Evolutionary conservation across 2,888 invertebrate species (phyloP).

Genomic region (Tiliacea aurago): DNA sequence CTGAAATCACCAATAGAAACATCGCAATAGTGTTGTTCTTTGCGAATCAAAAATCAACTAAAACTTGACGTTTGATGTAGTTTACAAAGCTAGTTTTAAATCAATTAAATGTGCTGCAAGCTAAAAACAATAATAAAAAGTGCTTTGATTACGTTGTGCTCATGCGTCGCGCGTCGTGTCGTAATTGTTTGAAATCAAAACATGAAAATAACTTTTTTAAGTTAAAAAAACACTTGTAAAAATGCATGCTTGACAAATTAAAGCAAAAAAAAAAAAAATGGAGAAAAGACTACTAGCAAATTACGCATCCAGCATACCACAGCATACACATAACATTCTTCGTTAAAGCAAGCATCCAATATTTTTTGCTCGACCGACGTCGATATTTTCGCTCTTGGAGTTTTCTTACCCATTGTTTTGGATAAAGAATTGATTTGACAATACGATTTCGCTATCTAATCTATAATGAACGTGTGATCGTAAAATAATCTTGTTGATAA

Average conservation of each 20-base stretch:
- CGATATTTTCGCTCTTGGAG: constrained; percentile 67
- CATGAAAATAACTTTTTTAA: no score
- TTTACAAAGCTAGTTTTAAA: constrained; percentile 30
- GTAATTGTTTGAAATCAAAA: not conserved
- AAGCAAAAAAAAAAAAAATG: not conserved
- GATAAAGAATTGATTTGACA: constrained; percentile 59
- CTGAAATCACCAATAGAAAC: constrained; percentile 16
- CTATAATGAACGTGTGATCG: constrained; percentile 79
- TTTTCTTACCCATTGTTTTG: constrained; percentile 73
- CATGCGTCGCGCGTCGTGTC: not conserved
- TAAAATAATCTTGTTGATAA: constrained; percentile 77
- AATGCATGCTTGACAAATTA: not conserved
- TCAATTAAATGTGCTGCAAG: no score
- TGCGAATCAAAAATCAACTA: constrained; percentile 11
- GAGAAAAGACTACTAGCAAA: not conserved
- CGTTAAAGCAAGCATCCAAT: constrained; percentile 37
- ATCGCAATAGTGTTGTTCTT: constrained; percentile 22
- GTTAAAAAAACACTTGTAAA: accelerated
- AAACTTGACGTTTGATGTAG: constrained; percentile 10
- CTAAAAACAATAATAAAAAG: not conserved
- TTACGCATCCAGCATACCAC: no score
- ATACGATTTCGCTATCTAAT: constrained; percentile 75
- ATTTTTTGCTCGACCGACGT: constrained; percentile 65
- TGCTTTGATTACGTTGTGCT: no score
- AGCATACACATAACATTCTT: constrained; percentile 11